Evolutionary conservation across 2,113 vertebrate species (phyloP).

Genomic region (Psephotus haematonotus): DNA sequence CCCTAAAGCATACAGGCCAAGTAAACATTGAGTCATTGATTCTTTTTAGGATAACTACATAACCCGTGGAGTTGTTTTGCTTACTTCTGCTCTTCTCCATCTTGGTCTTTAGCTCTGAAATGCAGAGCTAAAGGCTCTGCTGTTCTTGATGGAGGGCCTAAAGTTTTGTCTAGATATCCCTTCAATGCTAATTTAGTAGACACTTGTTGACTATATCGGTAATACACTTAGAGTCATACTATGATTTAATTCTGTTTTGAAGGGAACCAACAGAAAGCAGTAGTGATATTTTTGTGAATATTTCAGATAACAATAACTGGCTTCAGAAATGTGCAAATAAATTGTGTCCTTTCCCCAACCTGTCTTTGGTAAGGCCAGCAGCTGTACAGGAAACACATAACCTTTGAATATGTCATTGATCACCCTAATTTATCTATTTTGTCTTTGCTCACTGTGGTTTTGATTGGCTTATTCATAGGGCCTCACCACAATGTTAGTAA

Average conservation of each 20-base stretch:
- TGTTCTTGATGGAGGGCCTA: neutral
- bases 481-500: neutral
- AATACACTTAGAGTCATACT: neutral
- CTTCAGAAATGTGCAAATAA: neutral
- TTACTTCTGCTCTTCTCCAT: neutral
- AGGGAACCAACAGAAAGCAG: neutral
- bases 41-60: neutral
- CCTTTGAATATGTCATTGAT: neutral
- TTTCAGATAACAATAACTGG: neutral
- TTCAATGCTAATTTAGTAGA: neutral
- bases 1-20: neutral
- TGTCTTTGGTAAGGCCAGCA: neutral
- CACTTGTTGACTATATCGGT: neutral
- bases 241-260: neutral
- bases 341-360: neutral
- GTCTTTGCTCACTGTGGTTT: neutral
- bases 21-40: neutral
- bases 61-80: neutral
- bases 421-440: neutral
- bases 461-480: neutral
- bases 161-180: neutral
- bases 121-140: neutral
- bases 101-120: neutral
- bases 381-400: neutral
- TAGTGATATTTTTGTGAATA: neutral